These are phyloP conservation scores for Dynastes tityus DNA, from an alignment of 2,888 invertebrate genomes.

Conservation along the genomic window DNA sequence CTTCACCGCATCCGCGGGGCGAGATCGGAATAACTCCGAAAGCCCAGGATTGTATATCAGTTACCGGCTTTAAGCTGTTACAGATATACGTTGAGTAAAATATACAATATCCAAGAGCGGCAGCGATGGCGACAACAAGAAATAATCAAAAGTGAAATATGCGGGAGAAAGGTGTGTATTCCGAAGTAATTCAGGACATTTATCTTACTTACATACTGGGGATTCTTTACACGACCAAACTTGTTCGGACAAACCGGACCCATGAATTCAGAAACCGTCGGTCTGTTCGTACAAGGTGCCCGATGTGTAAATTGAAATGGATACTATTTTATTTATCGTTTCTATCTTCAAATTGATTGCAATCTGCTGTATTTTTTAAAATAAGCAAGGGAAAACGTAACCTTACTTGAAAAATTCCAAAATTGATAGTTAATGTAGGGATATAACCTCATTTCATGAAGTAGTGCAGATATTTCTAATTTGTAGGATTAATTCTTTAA, in stretches of 20 bases:
- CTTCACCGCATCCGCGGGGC: slow-evolving; percentile 49
- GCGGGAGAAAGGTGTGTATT: slow-evolving; percentile 53
- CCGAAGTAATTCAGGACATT: slow-evolving; percentile 57
- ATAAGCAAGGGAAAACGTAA: too few relatives aligned
- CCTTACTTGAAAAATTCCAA: too few relatives aligned
- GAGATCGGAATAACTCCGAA: slow-evolving; percentile 51
- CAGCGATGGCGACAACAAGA: slow-evolving; percentile 46
- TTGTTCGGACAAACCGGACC: slow-evolving; percentile 51
- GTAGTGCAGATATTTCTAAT: too few relatives aligned
- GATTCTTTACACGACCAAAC: slow-evolving; percentile 54
- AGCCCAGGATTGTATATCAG: slow-evolving; percentile 54
- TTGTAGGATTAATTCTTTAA: too few relatives aligned
- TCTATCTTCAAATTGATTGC: too few relatives aligned
- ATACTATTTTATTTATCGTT: too few relatives aligned
- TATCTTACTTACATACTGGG: slow-evolving; percentile 58
- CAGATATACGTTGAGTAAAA: slow-evolving; percentile 46
- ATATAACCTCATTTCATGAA: too few relatives aligned
- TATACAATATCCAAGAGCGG: not conserved
- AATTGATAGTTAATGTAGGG: too few relatives aligned
- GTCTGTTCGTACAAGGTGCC: too few relatives aligned
- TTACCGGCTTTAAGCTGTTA: slow-evolving; percentile 27
- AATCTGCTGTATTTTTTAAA: too few relatives aligned
- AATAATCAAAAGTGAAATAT: slow-evolving; percentile 52
- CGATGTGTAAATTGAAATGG: too few relatives aligned
- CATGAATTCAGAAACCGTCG: slow-evolving; percentile 28